Percentiles rank a stretch among this genome's conserved stretches.
These are phyloP conservation scores for Pseudomyrmex sp. DNA, from an alignment of 1,140 invertebrate species.

Conservation along the genomic window DNA sequence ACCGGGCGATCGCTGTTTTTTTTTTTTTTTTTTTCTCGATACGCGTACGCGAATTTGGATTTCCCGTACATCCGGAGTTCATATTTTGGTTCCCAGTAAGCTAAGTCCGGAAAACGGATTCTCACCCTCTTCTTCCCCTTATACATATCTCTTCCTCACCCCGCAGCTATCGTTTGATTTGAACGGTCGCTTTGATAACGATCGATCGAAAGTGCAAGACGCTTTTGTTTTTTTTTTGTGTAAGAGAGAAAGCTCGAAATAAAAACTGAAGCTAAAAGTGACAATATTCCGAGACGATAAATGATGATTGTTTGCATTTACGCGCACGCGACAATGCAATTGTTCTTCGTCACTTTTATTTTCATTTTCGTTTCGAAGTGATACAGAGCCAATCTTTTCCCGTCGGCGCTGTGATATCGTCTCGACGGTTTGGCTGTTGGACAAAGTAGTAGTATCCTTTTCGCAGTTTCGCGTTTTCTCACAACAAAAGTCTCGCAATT, in stretches of 20 bases:
- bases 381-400: background rate
- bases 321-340: background rate
- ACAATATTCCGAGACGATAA: background rate
- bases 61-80: background rate
- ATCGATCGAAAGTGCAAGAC: conserved; percentile 8
- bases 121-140: too few relatives aligned
- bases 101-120: conserved; percentile 21
- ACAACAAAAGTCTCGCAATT: too few relatives aligned
- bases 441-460: too few relatives aligned
- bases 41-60: conserved; percentile 4
- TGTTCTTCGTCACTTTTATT: background rate
- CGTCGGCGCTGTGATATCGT: background rate
- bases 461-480: too few relatives aligned
- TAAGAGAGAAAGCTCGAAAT: background rate
- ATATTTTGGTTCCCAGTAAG: background rate
- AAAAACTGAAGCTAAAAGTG: background rate
- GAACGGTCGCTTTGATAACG: conserved; percentile 34
- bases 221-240: background rate
- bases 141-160: background rate
- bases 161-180: conserved; percentile 28
- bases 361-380: conserved; percentile 1
- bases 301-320: background rate
- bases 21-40: background rate
- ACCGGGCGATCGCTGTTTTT: background rate
- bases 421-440: background rate